Percentiles rank a stretch among this genome's conserved stretches.
Evolutionary conservation across 1,140 invertebrate genomes (phyloP).

Genomic region (Brachionus calyciflorus): DNA sequence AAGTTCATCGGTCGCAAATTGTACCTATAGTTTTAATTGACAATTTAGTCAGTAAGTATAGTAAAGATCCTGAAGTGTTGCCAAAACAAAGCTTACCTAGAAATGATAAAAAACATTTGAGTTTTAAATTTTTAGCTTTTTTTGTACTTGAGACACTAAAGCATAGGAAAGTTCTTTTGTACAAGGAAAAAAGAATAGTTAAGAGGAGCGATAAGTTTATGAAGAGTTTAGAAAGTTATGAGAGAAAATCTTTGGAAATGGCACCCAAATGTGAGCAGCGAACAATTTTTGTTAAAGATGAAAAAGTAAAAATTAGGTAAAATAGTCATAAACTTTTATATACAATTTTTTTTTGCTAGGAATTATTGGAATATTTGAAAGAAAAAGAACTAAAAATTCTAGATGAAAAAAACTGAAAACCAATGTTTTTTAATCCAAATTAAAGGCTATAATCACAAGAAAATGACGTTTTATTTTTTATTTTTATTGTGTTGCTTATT

Average conservation of each 20-base stretch:
- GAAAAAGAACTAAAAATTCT: neutral
- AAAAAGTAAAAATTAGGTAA: neutral
- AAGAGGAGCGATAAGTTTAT: conserved; percentile 30
- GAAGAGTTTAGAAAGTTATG: neutral
- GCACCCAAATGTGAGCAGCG: conserved; percentile 9
- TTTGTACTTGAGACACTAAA: conserved; percentile 4
- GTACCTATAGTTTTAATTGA: neutral
- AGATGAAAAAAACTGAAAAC: too few species aligned
- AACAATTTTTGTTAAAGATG: neutral
- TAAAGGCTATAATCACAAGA: too few species aligned
- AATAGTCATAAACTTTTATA: neutral
- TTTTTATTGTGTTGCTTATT: too few species aligned
- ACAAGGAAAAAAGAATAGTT: conserved; percentile 10
- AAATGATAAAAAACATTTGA: neutral
- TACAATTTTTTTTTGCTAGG: neutral
- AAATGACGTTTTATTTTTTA: too few species aligned
- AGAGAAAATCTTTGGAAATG: conserved; percentile 16
- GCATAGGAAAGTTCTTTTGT: conserved; percentile 2
- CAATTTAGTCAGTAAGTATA: neutral
- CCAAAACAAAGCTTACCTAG: neutral
- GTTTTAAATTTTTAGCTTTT: neutral
- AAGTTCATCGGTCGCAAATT: neutral
- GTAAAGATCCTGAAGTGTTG: conserved; percentile 9
- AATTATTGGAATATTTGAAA: neutral
- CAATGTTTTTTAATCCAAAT: too few species aligned